A percentile compares a stretch with the other conserved stretches of the same genome.
Conservation (phyloP, 2,888 invertebrate species). For the Campopleginae sp. region DNA sequence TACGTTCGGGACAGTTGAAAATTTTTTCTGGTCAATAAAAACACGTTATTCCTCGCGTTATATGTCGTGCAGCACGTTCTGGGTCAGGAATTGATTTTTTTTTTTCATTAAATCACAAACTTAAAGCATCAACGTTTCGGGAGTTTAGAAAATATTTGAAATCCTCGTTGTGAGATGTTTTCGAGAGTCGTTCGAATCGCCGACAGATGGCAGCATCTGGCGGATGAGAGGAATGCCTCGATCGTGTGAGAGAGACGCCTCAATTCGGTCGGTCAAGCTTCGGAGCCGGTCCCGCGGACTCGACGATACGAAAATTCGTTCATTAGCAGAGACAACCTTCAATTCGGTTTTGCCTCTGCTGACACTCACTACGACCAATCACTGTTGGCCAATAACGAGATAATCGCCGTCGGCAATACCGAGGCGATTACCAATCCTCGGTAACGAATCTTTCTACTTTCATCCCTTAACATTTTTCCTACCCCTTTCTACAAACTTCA, state of each 20-base stretch:
- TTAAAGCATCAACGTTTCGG: not conserved
- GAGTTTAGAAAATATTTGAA: not conserved
- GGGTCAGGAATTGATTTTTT: not conserved
- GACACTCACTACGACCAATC: constrained; percentile 17
- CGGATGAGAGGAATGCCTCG: constrained; percentile 70
- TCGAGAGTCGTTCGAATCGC: constrained; percentile 2
- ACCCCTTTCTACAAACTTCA: not conserved
- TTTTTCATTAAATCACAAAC: not conserved
- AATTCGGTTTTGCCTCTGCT: constrained; percentile 2
- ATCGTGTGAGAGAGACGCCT: constrained; percentile 1
- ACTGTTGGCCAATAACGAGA: constrained; percentile 27
- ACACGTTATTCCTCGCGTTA: not conserved
- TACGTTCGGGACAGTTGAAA: not conserved
- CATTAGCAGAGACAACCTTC: constrained; percentile 1
- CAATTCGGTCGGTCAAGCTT: constrained; percentile 25
- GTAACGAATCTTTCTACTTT: constrained; percentile 66
- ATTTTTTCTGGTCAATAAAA: not conserved
- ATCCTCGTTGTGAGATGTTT: constrained; percentile 6
- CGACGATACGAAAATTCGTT: constrained; percentile 23
- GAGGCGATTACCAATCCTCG: constrained; percentile 64
- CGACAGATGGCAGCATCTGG: constrained; percentile 81
- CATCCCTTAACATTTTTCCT: constrained; percentile 34
- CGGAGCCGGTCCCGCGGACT: constrained; percentile 35
- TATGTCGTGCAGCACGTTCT: not conserved
- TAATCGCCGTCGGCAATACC: constrained; percentile 65